These are phyloP conservation scores for Siniperca knerii DNA, from an alignment of 2,113 vertebrate species.

Conservation along the genomic window DNA sequence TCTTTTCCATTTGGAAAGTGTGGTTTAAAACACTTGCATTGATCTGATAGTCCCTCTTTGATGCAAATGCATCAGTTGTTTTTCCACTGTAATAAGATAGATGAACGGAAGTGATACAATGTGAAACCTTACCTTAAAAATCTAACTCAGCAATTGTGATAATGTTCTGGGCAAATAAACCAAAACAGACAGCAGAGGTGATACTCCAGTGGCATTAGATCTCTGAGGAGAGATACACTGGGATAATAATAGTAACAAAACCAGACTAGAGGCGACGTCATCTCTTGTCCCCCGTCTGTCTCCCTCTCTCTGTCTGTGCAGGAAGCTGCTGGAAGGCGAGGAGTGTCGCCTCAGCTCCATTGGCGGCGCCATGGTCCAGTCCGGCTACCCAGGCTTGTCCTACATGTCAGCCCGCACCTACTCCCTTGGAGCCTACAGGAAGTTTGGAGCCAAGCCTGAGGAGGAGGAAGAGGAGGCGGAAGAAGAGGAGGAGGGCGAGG, in stretches of 20 bases:
- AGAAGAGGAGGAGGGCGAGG: conserved; percentile 57
- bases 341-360: conserved; percentile 87
- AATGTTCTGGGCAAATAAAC: background rate
- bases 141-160: background rate
- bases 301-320: conserved; percentile 49
- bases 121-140: background rate
- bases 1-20: background rate
- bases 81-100: background rate
- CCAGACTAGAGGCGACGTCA: background rate
- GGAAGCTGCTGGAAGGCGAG: conserved; percentile 89
- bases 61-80: background rate
- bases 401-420: conserved; percentile 79
- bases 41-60: background rate
- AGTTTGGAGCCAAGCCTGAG: conserved; percentile 75
- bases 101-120: background rate
- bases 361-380: conserved; percentile 79
- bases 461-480: conserved; percentile 77
- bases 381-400: conserved; percentile 81
- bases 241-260: conserved; percentile 22
- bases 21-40: background rate
- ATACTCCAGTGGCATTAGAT: conserved; percentile 36
- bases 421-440: conserved; percentile 80
- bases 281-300: background rate
- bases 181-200: conserved; percentile 37
- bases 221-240: background rate